phyloP scores from a whole-genome alignment of 2,113 vertebrate species.

The Grammomys dolichurus region DNA sequence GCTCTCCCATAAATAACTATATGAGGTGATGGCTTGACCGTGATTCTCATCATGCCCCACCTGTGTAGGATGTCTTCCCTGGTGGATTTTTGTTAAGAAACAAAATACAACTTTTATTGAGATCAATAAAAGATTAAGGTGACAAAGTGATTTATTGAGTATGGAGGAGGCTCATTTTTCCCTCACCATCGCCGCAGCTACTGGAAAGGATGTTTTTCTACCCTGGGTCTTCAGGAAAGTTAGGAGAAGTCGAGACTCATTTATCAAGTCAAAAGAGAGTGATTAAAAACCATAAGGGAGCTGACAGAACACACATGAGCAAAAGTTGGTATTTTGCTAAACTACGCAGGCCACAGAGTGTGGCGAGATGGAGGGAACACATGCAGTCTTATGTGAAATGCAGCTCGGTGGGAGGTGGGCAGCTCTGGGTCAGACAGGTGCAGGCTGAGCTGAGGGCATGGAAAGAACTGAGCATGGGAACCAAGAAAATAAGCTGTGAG shows the following conservation, averaged over 20 bases:
- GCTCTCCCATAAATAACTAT: constrained; percentile 83
- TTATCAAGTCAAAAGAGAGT: constrained; percentile 87
- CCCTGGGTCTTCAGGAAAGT: constrained; percentile 83
- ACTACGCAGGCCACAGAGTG: not conserved
- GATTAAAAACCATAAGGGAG: constrained; percentile 80
- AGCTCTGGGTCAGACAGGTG: not conserved
- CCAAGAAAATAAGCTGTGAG: not conserved
- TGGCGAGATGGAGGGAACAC: not conserved
- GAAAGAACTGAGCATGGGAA: not conserved
- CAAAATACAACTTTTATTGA: constrained; percentile 90
- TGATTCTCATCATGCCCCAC: constrained; percentile 68
- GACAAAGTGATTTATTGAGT: constrained; percentile 90
- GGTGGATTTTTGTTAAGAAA: constrained; percentile 88
- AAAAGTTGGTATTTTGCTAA: constrained; percentile 26
- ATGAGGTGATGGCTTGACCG: constrained; percentile 75
- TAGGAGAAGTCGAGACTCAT: constrained; percentile 82
- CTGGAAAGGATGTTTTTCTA: constrained; percentile 81
- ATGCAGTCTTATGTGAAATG: not conserved
- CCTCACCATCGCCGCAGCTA: constrained; percentile 73
- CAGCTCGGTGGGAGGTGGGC: not conserved
- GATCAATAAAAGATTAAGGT: constrained; percentile 91
- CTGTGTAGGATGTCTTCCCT: constrained; percentile 82
- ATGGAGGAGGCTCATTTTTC: constrained; percentile 82
- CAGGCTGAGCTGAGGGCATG: not conserved
- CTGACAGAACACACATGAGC: constrained; percentile 66